phyloP scores from a whole-genome alignment of 2,797 vertebrate genomes.

The Borostomias antarcticus region DNA sequence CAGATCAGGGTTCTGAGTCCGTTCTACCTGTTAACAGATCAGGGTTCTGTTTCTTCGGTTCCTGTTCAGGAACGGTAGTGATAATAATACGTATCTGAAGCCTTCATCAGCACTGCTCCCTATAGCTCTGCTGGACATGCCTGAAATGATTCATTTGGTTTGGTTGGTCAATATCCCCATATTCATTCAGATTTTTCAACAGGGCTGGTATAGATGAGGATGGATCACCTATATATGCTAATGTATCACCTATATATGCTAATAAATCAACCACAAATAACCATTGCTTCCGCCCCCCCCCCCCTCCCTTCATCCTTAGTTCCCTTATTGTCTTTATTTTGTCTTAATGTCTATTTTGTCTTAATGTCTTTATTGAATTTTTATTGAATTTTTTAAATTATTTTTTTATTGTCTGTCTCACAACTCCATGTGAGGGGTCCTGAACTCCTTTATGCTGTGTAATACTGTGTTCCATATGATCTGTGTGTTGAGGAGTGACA shows the following conservation, averaged over 20 bases:
- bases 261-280: constrained; percentile 12
- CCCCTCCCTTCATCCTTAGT: background rate
- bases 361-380: constrained; percentile 7
- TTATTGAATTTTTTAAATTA: background rate
- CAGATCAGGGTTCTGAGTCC: no score
- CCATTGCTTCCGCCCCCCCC: background rate
- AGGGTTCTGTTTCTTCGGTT: constrained; percentile 9
- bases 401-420: no score
- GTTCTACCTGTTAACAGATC: no score
- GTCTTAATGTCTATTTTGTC: constrained; percentile 10
- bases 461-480: no score
- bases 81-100: constrained; percentile 20
- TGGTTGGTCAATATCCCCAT: constrained; percentile 23
- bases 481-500: no score
- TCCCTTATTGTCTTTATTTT: background rate
- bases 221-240: no score
- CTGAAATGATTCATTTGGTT: constrained; percentile 12
- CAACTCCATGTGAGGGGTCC: no score
- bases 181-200: constrained; percentile 2
- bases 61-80: constrained; percentile 10
- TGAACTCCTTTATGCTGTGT: no score
- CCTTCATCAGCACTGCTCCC: constrained; percentile 4
- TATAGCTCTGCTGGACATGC: constrained; percentile 12
- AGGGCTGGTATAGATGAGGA: constrained; percentile 16
- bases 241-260: background rate